These are phyloP conservation scores for Dendronephthya gigantea DNA, from an alignment of 64 coral and sea anemone species.

Conservation along the genomic window DNA sequence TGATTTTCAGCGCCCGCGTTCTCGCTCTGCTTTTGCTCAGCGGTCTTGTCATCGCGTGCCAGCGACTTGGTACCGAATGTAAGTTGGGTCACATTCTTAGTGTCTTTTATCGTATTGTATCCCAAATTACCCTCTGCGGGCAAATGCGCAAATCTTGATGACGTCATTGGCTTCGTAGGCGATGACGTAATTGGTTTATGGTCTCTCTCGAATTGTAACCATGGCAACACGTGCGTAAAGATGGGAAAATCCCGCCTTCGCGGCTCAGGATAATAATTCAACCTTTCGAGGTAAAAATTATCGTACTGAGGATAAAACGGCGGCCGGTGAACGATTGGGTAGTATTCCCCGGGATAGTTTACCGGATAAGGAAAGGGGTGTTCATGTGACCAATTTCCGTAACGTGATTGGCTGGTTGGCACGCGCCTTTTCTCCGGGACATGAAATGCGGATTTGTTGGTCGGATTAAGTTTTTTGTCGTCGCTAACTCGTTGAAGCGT, in stretches of 20 bases:
- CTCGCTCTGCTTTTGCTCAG: not conserved
- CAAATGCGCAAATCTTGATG: too few relatives aligned
- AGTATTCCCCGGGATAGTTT: not conserved
- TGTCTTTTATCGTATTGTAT: not conserved
- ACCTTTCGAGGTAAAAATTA: not conserved
- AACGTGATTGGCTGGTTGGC: not conserved
- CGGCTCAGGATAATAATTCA: not conserved
- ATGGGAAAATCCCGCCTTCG: not conserved
- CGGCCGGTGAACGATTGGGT: not conserved
- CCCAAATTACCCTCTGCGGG: not conserved
- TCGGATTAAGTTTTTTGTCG: not conserved
- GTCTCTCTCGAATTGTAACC: slow-evolving; percentile 10
- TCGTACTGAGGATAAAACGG: not conserved
- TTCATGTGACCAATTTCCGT: not conserved
- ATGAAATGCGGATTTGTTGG: not conserved
- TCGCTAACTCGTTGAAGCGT: not conserved
- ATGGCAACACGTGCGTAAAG: not conserved
- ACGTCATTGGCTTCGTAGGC: not conserved
- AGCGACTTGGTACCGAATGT: not conserved
- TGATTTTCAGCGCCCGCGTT: not conserved
- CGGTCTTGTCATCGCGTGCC: not conserved
- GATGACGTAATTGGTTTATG: not conserved
- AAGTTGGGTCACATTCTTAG: not conserved
- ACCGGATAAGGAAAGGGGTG: not conserved
- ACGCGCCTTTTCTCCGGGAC: slow-evolving; percentile 3